Base-by-base conservation (phyloP, 2,113 vertebrate species). In the Egretta garzetta region DNA sequence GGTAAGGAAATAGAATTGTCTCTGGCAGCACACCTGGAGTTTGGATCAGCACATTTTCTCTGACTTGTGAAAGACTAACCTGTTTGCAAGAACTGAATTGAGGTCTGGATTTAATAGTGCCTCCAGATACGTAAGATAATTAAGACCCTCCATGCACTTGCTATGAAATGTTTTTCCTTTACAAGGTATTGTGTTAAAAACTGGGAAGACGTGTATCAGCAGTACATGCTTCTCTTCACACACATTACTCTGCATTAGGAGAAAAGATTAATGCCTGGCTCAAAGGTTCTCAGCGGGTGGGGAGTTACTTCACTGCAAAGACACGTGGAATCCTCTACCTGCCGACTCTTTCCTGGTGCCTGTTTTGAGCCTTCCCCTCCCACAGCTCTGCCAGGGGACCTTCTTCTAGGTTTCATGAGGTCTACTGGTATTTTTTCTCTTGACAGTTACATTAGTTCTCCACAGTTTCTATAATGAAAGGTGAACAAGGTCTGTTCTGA, bases 381-480 rank as follows among this genome's bases (percentile, higher is more conserved):
- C 0, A 0, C 53, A 88, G 45, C 23, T 76, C 58, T 88, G 39
- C 58, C 12, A 3, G 7, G 53, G 33, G 22, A 66, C n/a, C 20
- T 62, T 72, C 33, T 26, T 14, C 37, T 24, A 14, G 9, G 33
- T 60, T 93, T 90, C 62, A 9, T 7, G 14, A 72, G 35, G 30
- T 76, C 67, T 93, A 43, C 35, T 80, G 74, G 16, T 72, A 56
- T 70, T 96, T 93, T 88, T 91, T 63, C 73, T 73, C 53, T 73
- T 95, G 75, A 86, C 45, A 92, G 74, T 45, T 95, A 80, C 22
- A 41, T 86, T 90, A 86, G 41, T 41, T 95, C 58, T 92, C 27
- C 27, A 45, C 45, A 80, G 45, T 41, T 90, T 70, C 88, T 86
- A n/a, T 88, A 96, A 88, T 62, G 75, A 90, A 94, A 83, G 76